phyloP scores from a whole-genome alignment of 1,140 invertebrate genomes.

The Subanguina moxae region DNA sequence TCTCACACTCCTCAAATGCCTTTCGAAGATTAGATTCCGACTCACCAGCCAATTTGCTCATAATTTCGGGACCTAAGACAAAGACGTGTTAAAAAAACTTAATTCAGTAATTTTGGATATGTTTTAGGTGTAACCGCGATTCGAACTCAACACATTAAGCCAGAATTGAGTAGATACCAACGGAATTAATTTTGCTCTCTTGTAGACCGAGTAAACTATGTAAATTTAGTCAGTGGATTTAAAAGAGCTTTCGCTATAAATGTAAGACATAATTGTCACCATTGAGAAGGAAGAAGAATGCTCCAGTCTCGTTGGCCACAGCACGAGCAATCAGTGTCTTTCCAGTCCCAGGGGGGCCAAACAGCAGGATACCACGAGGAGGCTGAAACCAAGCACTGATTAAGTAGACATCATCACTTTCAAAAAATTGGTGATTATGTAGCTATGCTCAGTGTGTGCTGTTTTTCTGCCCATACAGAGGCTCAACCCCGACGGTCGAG shows the following conservation, averaged over 20 bases:
- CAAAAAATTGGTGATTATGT: not conserved
- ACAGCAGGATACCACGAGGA: slow-evolving; percentile 89
- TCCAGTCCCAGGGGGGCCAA: slow-evolving; percentile 89
- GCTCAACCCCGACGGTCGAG: not conserved
- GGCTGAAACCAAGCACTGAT: slow-evolving; percentile 62
- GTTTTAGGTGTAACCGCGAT: slow-evolving; percentile 7
- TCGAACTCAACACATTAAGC: slow-evolving; percentile 4
- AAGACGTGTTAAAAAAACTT: not conserved
- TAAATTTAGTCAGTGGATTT: slow-evolving; percentile 1
- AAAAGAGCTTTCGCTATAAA: not conserved
- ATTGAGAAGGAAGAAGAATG: slow-evolving; percentile 99
- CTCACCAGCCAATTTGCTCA: slow-evolving; percentile 98
- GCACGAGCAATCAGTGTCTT: slow-evolving; percentile 97
- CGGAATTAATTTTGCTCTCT: slow-evolving; percentile 8
- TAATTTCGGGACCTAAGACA: slow-evolving; percentile 84
- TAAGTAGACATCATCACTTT: not conserved
- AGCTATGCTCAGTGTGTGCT: slow-evolving; percentile 25
- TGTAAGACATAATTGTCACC: slow-evolving; percentile 63
- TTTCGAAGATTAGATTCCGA: slow-evolving; percentile 93
- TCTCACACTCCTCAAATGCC: slow-evolving; percentile 98
- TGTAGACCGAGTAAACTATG: slow-evolving; percentile 4
- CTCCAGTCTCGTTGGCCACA: slow-evolving; percentile 98
- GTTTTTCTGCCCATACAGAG: slow-evolving; percentile 17
- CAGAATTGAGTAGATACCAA: slow-evolving; percentile 10
- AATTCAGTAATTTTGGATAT: not conserved